phyloP scores from a whole-genome alignment of 2,113 vertebrate species.

The Hyla sarda region DNA sequence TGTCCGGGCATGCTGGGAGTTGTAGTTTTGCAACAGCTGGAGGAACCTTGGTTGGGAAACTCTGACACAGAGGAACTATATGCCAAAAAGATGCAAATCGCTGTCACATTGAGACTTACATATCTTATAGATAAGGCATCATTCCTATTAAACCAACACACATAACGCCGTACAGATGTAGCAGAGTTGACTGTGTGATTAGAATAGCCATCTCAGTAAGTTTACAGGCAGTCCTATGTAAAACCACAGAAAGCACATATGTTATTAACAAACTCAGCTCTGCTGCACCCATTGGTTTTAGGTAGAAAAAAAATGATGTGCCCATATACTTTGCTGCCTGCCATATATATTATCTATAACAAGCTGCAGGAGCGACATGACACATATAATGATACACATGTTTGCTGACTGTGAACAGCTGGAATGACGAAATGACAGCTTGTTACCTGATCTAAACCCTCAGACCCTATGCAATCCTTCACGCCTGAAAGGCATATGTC shows the following conservation, averaged over 20 bases:
- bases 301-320: not conserved
- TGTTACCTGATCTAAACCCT: constrained; percentile 38
- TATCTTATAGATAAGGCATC: not conserved
- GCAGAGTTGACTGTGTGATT: not conserved
- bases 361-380: not conserved
- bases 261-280: not conserved
- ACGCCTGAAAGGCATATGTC: constrained; percentile 17
- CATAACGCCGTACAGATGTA: not conserved
- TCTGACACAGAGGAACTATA: too few species aligned
- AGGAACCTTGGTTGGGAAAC: too few species aligned
- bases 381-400: not conserved
- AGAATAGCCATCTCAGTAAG: not conserved
- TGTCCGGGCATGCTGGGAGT: too few species aligned
- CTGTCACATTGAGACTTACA: too few species aligned
- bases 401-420: not conserved
- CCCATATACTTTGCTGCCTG: not conserved
- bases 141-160: not conserved
- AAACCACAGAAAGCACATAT: not conserved
- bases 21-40: too few species aligned
- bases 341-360: not conserved
- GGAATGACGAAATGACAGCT: not conserved
- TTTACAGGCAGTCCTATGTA: not conserved
- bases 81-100: too few species aligned
- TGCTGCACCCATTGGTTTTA: not conserved
- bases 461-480: not conserved